Base-by-base conservation (phyloP, 1,140 invertebrate genomes). In the Drosophila dunni region DNA sequence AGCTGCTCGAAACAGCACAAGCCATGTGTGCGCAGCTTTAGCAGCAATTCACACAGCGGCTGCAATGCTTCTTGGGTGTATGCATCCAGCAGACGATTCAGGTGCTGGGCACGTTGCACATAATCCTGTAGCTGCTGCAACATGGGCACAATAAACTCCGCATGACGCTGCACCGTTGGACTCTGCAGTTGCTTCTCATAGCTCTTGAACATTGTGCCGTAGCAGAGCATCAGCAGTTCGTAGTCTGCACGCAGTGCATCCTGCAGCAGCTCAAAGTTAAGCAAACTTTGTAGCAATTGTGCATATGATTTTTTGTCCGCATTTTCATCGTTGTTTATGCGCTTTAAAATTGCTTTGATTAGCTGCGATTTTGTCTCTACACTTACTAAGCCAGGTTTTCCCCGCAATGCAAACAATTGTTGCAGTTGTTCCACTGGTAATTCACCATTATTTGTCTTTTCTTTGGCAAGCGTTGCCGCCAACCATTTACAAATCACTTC, bases 401-500 rank as follows among this genome's bases (percentile, higher is more conserved):
- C 67, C 0, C 79, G 66, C 17, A 92, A 45, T 29, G 63, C 45
- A 6, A 91, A 72, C 2, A 92, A 51, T 50, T 84, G 72, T 17
- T 58, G 71, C 6, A 91, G 63, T 11, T 88, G 77, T 1, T 63
- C 62, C 15, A 60, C 50, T 20, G 54, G 80, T 45, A 74, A 40
- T 1, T 69, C 46, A 29, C 33, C 48, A 9, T 29, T 5, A 20
- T 48, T 42, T 3, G 20, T 44, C 5, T n/a, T 13, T 5, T 38
- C 38, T 0, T 40, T 33, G 1, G 1, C 2, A 8, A 89, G 11
- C 4, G 73, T 61, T 0, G 58, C 34, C 2, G 66, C 15, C 11
- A 92, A 68, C 91, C 91, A 92, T 33, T 79, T 45, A 3, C 89
- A 50, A 9, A 92, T 56, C 10, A 85, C 51, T 53, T 92, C 90